These are phyloP conservation scores for Acanthurus leucopareius DNA, from an alignment of 2,797 vertebrate genomes.

Conservation along the genomic window DNA sequence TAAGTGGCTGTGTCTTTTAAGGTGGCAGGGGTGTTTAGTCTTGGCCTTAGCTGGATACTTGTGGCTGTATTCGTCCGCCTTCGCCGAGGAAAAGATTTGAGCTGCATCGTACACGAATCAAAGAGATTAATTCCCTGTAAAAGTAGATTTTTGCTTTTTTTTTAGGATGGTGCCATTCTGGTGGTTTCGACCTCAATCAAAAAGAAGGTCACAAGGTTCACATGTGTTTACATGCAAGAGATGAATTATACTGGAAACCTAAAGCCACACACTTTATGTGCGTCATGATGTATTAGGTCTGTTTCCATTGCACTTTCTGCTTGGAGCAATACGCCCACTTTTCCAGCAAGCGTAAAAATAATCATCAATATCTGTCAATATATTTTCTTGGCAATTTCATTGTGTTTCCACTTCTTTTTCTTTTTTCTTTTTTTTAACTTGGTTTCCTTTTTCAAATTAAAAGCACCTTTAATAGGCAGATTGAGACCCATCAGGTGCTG, in stretches of 20 bases:
- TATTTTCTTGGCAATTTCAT: no score
- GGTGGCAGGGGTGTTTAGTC: slow-evolving; percentile 79
- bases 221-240: background rate
- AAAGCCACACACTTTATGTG: no score
- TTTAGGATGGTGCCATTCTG: slow-evolving; percentile 40
- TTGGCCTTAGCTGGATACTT: slow-evolving; percentile 67
- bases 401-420: background rate
- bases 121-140: slow-evolving; percentile 60
- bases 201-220: slow-evolving; percentile 6
- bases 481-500: background rate
- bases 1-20: slow-evolving; percentile 76
- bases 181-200: slow-evolving; percentile 33
- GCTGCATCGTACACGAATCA: slow-evolving; percentile 46
- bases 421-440: background rate
- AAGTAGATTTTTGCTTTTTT: slow-evolving; percentile 59
- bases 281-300: no score
- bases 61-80: slow-evolving; percentile 74
- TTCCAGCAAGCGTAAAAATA: no score
- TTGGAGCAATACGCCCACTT: no score
- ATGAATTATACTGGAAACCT: slow-evolving; percentile 3
- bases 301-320: no score
- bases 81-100: slow-evolving; percentile 57
- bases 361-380: no score
- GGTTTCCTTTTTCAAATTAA: background rate
- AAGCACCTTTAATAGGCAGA: background rate